Percentiles rank a stretch among this genome's conserved stretches.
These are phyloP conservation scores for Penaeus monodon DNA, from an alignment of 2,888 invertebrate species.

Conservation along the genomic window DNA sequence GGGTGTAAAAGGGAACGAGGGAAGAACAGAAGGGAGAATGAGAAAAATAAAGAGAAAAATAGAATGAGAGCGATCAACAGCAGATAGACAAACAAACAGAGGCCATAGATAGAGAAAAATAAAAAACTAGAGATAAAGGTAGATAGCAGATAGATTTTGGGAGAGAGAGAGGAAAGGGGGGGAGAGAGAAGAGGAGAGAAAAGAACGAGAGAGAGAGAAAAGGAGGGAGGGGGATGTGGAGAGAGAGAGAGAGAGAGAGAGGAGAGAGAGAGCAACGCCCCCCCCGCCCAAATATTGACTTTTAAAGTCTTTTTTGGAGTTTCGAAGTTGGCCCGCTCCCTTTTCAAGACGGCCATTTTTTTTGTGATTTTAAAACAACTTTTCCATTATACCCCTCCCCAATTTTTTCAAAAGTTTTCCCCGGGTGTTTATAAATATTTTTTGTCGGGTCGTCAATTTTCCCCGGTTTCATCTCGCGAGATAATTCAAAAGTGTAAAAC, in stretches of 20 bases:
- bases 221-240: not conserved
- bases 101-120: constrained; percentile 22
- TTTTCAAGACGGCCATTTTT: constrained; percentile 49
- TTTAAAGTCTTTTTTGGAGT: constrained; percentile 50
- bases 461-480: not conserved
- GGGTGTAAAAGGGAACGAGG: not conserved
- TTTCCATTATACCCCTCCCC: constrained; percentile 54
- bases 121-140: constrained; percentile 39
- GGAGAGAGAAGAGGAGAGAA: not conserved
- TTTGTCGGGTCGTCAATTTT: constrained; percentile 20
- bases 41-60: constrained; percentile 26
- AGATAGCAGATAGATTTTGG: constrained; percentile 24
- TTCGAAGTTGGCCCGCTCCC: constrained; percentile 15
- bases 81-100: constrained; percentile 33
- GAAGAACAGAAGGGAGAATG: constrained; percentile 23
- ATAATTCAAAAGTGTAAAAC: constrained; percentile 12
- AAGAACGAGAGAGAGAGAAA: not conserved
- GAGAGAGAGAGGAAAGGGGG: constrained; percentile 34
- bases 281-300: constrained; percentile 42
- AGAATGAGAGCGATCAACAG: constrained; percentile 19
- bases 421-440: constrained; percentile 37
- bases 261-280: not conserved
- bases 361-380: constrained; percentile 54
- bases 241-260: not conserved
- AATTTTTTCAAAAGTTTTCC: constrained; percentile 30